These are phyloP conservation scores for Ctenodactylus gundi DNA, from an alignment of 2,113 vertebrate species.

Conservation along the genomic window DNA sequence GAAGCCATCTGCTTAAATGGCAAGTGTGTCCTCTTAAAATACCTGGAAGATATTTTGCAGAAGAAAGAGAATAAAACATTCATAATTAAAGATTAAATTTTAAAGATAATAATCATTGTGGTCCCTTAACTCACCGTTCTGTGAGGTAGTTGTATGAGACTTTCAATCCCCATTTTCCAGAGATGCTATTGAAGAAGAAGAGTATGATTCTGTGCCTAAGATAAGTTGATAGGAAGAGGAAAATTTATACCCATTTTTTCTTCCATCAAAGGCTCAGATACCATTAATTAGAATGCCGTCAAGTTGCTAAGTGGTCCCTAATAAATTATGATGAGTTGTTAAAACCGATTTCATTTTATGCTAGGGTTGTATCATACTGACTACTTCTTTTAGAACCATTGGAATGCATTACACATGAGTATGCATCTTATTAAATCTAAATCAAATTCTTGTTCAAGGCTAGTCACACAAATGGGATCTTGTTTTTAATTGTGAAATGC, in stretches of 20 bases:
- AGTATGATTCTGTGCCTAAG: neutral
- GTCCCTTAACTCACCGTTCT: neutral
- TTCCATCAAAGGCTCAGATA: constrained; percentile 28
- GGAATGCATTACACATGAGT: constrained; percentile 43
- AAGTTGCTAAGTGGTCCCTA: constrained; percentile 18
- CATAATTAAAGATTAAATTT: constrained; percentile 14
- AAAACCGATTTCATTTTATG: constrained; percentile 54
- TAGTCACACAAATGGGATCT: constrained; percentile 24
- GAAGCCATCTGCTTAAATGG: neutral
- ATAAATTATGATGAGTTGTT: constrained; percentile 61
- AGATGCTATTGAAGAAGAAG: neutral
- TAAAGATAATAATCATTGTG: neutral
- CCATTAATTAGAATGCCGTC: neutral
- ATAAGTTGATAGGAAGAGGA: neutral
- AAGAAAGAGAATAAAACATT: constrained; percentile 8
- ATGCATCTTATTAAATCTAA: constrained; percentile 59
- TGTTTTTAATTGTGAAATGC: constrained; percentile 62
- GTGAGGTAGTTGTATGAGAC: no score
- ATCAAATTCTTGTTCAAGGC: constrained; percentile 57
- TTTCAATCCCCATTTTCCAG: neutral
- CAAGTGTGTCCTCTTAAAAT: neutral
- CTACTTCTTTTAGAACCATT: constrained; percentile 58
- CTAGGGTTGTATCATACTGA: constrained; percentile 24
- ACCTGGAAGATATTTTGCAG: neutral
- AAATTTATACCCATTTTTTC: constrained; percentile 1